Conservation (phyloP, 92 coral and sea anemone species). For the Parazoanthus swiftii region DNA sequence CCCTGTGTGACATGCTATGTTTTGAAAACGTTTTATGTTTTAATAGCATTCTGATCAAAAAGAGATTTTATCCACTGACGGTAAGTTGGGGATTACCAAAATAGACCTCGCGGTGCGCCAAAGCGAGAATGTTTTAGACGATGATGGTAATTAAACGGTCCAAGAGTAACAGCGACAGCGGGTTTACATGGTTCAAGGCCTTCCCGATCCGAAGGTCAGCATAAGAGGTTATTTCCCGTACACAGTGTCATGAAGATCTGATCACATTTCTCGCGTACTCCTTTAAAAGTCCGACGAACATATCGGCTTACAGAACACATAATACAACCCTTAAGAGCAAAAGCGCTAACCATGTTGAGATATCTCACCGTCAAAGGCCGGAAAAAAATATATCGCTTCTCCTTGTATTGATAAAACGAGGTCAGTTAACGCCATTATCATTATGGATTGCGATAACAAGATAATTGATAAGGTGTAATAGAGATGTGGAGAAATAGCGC, state of each 20-base stretch:
- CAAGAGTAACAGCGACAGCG: not conserved
- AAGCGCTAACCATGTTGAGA: constrained; percentile 18
- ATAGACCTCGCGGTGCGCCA: not conserved
- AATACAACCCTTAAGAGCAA: constrained; percentile 42
- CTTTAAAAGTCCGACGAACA: constrained; percentile 30
- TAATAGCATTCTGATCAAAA: not conserved
- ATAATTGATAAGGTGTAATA: constrained; percentile 32
- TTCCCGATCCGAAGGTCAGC: constrained; percentile 11
- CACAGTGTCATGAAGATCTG: constrained; percentile 18
- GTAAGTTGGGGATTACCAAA: not conserved
- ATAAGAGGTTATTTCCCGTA: not conserved
- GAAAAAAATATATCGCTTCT: constrained; percentile 15
- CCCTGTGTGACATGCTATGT: constrained; percentile 13
- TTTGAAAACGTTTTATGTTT: not conserved
- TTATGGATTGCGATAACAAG: constrained; percentile 39
- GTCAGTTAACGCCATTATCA: constrained; percentile 30
- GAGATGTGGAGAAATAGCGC: not conserved
- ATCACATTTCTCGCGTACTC: constrained; percentile 11
- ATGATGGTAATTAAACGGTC: not conserved
- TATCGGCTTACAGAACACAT: constrained; percentile 64
- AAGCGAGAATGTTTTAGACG: not conserved
- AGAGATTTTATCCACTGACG: not conserved
- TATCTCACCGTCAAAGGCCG: constrained; percentile 2
- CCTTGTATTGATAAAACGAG: constrained; percentile 21
- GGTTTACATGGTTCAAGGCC: not conserved